Evolutionary conservation across 2,797 vertebrate genomes (phyloP), one percentile per base, ranked within the genome.

Genomic region (Antennarius maculatus): DNA sequence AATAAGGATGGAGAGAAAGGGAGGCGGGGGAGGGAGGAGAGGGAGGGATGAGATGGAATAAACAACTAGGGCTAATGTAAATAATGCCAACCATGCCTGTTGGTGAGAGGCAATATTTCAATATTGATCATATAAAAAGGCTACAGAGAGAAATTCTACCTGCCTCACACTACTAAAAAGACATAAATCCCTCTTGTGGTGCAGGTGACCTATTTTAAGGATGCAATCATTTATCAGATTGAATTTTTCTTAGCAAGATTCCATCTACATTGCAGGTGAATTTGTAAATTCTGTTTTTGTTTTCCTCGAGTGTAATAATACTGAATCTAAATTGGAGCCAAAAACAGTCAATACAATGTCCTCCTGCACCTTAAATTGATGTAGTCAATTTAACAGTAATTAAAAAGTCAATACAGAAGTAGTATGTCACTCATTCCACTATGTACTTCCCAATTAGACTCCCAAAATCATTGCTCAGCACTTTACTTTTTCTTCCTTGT

Each of bases 1-100:
- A 91, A 89, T 85, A 74, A 90, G 79, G 71, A 85, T 69, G 68
- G 79, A 66, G 76, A 68, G 80, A 74, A 77, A 72, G 72, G 54
- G 59, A 54, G 63, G 61, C 61, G 55, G 76, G 59, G 56, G 54
- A 61, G 59, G 56, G 60, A 69, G 52, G 56, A 63, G 62, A 28
- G 42, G 77, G 69, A 76, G 73, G 70, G 56, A 51, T 61, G 63
- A 61, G 61, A 69, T 48, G 59, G 71, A 77, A 87, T 88, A 89
- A 90, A 91, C 80, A 85, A 73, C 70, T 81, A 62, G 74, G 71
- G 74, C 72, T 83, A 79, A 88, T 87, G 87, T 87, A 90, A 91
- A 91, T 90, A 91, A 87, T 78, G 76, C 77, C 80, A 82, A 60
- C 51, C 61, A 18, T 27, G 74, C 73, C 79, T 58, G 71, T 66